A percentile compares a stretch with the other conserved stretches of the same genome.
Conservation (phyloP, 2,113 vertebrate genomes). For the Aythya baeri region DNA sequence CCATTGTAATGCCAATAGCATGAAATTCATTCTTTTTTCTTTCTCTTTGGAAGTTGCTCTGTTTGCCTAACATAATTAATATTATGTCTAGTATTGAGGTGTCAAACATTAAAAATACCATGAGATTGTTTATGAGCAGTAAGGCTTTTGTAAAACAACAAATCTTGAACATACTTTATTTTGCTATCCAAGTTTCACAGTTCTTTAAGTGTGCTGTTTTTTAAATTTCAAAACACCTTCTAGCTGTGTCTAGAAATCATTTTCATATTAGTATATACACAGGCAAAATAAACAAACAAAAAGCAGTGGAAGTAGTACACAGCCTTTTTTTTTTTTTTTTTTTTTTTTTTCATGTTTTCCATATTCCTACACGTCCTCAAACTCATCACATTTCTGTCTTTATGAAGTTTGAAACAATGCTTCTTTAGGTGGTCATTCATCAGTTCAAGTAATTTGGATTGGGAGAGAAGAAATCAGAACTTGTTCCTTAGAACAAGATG, state of each 20-base stretch:
- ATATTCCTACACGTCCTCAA: not conserved
- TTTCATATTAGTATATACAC: not conserved
- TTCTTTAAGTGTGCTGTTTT: not conserved
- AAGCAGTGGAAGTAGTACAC: not conserved
- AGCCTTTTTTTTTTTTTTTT: not conserved
- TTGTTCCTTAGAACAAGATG: not conserved
- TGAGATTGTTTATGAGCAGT: not conserved
- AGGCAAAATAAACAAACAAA: rapidly evolving
- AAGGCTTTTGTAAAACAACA: not conserved
- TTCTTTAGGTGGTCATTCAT: not conserved
- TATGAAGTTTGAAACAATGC: not conserved
- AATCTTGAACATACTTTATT: not conserved
- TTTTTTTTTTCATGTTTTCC: not conserved
- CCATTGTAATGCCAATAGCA: not conserved
- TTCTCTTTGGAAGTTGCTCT: not conserved
- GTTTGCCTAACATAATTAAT: not conserved
- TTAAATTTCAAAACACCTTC: not conserved
- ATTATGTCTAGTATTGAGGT: not conserved
- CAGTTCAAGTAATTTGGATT: not conserved
- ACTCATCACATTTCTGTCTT: not conserved
- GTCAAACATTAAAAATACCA: not conserved
- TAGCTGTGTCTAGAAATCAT: not conserved
- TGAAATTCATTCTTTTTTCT: not conserved
- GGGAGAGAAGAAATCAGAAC: not conserved
- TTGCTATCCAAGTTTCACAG: not conserved